Evolutionary conservation across 2,888 invertebrate species (phyloP).

Genomic region (Papilio demoleus): DNA sequence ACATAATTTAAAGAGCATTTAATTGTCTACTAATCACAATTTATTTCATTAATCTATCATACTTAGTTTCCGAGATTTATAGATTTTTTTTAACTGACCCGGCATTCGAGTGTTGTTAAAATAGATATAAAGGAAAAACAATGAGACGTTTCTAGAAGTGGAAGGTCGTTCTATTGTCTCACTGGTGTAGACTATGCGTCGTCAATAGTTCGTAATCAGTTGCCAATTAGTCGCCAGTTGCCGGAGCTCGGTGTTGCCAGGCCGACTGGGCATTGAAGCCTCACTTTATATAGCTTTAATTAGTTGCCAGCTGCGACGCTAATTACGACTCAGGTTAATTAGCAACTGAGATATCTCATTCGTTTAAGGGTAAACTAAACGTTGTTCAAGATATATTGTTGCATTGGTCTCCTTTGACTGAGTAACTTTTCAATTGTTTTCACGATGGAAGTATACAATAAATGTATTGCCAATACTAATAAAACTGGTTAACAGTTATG

Average conservation of each 20-base stretch:
- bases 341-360: conserved; percentile 17
- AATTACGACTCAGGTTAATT: conserved; percentile 29
- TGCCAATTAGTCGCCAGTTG: conserved; percentile 31
- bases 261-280: conserved; percentile 23
- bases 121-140: not conserved
- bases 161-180: conserved; percentile 26
- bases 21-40: too few relatives aligned
- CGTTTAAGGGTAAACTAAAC: conserved; percentile 9
- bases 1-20: too few relatives aligned
- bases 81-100: too few relatives aligned
- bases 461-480: too few relatives aligned
- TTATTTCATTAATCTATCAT: too few relatives aligned
- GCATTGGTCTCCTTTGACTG: not conserved
- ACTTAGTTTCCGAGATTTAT: too few relatives aligned
- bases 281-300: conserved; percentile 32
- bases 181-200: conserved; percentile 2
- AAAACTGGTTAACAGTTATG: too few relatives aligned
- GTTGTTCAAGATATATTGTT: conserved; percentile 1
- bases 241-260: conserved; percentile 24
- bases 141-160: conserved; percentile 13
- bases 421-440: not conserved
- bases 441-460: too few relatives aligned
- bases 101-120: too few relatives aligned
- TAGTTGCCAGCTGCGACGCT: conserved; percentile 21
- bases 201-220: conserved; percentile 31